These are phyloP conservation scores for Agrotis clavis DNA, from an alignment of 2,888 invertebrate genomes.

Conservation along the genomic window DNA sequence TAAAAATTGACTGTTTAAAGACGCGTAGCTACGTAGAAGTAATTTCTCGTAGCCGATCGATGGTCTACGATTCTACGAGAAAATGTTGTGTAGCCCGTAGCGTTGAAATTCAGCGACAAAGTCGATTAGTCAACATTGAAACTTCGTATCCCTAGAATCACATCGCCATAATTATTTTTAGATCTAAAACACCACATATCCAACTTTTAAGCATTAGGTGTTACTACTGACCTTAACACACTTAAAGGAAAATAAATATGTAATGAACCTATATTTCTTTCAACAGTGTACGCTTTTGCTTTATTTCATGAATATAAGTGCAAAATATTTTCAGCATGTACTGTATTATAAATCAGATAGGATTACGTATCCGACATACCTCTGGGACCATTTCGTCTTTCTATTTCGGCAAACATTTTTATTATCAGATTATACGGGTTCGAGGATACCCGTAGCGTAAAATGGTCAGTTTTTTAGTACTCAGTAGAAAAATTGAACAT, in stretches of 20 bases:
- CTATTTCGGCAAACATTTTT: conserved; percentile 63
- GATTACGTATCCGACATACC: conserved; percentile 55
- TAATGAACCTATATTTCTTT: conserved; percentile 22
- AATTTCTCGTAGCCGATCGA: conserved; percentile 35
- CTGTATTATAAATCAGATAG: conserved; percentile 58
- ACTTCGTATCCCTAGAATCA: conserved; percentile 15
- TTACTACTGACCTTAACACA: conserved; percentile 29
- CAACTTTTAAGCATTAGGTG: conserved; percentile 10
- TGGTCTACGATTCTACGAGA: conserved; percentile 25
- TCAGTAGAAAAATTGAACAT: conserved; percentile 38
- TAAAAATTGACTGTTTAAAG: background rate
- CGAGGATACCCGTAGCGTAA: conserved; percentile 54
- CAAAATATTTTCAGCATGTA: conserved; percentile 39
- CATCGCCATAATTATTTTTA: conserved; percentile 39
- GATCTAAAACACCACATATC: conserved; percentile 19
- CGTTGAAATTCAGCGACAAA: conserved; percentile 15
- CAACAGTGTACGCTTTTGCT: conserved; percentile 14
- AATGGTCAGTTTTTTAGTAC: conserved; percentile 52
- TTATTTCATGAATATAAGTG: conserved; percentile 34
- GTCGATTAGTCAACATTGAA: conserved; percentile 18
- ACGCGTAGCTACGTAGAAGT: background rate
- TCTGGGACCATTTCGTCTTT: conserved; percentile 51
- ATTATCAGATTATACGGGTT: conserved; percentile 69
- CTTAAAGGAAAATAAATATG: background rate
- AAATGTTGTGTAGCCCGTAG: conserved; percentile 45